Evolutionary conservation across 1,140 invertebrate genomes (phyloP).

Genomic region (Eupeodes corollae): DNA sequence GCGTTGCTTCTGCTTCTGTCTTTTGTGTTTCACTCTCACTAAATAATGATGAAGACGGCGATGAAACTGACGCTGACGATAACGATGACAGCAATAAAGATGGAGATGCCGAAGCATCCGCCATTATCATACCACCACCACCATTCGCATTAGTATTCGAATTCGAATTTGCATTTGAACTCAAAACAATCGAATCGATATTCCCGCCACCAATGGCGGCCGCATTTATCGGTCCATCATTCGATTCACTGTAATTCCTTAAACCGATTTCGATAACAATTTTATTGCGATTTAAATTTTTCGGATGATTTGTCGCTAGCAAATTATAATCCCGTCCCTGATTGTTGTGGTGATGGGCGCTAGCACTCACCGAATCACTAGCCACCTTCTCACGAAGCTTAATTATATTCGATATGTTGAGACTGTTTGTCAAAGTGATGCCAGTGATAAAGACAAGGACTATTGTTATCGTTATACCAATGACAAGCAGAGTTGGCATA

Average conservation of each 20-base stretch:
- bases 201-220: constrained; percentile 17
- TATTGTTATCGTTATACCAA: constrained; percentile 32
- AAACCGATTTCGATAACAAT: constrained; percentile 32
- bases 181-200: constrained; percentile 32
- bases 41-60: not conserved
- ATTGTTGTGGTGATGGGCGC: constrained; percentile 30
- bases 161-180: no score
- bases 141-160: not conserved
- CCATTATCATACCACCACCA: not conserved
- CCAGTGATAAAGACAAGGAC: constrained; percentile 36
- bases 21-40: not conserved
- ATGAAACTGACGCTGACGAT: not conserved
- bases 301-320: constrained; percentile 29
- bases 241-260: constrained; percentile 8
- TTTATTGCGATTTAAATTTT: constrained; percentile 30
- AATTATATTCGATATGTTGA: constrained; percentile 33
- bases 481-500: constrained; percentile 34
- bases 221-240: constrained; percentile 7
- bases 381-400: constrained; percentile 33
- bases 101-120: not conserved
- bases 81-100: not conserved
- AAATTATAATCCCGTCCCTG: constrained; percentile 33
- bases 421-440: constrained; percentile 34
- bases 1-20: not conserved
- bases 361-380: constrained; percentile 32